Percentiles rank a stretch among this genome's conserved stretches.
phyloP scores from a whole-genome alignment of 2,888 invertebrate species.

The Sepiola atlantica region DNA sequence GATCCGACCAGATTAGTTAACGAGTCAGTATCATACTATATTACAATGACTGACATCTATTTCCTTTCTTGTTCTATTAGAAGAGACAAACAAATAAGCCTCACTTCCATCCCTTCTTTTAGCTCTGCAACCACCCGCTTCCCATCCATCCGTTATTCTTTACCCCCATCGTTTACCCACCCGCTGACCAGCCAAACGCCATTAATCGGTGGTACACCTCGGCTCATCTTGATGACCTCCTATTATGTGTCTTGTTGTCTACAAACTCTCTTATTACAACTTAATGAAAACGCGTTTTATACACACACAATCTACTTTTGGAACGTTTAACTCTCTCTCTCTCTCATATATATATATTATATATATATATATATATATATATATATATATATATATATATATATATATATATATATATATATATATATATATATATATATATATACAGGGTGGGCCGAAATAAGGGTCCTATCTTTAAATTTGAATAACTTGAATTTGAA shows the following conservation, averaged over 20 bases:
- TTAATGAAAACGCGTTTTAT: background rate
- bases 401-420: background rate
- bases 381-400: background rate
- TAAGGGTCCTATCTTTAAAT: too few relatives aligned
- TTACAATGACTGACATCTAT: background rate
- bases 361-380: too few relatives aligned
- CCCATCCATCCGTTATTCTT: background rate
- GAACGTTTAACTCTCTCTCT: too few relatives aligned
- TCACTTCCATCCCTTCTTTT: background rate
- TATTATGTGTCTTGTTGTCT: background rate
- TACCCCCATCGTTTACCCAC: background rate
- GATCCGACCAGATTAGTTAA: background rate
- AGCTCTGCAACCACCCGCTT: background rate
- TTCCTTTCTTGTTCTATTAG: background rate
- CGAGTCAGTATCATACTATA: background rate
- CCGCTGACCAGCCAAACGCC: background rate
- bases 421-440: background rate
- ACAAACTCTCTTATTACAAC: background rate
- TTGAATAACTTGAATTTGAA: too few relatives aligned
- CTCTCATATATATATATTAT: too few relatives aligned
- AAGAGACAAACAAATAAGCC: background rate
- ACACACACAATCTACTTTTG: background rate
- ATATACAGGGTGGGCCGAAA: too few relatives aligned
- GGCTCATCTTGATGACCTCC: background rate
- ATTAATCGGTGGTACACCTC: background rate